Base-by-base conservation (phyloP, 2,888 invertebrate species). In the Cynaeus angustus region DNA sequence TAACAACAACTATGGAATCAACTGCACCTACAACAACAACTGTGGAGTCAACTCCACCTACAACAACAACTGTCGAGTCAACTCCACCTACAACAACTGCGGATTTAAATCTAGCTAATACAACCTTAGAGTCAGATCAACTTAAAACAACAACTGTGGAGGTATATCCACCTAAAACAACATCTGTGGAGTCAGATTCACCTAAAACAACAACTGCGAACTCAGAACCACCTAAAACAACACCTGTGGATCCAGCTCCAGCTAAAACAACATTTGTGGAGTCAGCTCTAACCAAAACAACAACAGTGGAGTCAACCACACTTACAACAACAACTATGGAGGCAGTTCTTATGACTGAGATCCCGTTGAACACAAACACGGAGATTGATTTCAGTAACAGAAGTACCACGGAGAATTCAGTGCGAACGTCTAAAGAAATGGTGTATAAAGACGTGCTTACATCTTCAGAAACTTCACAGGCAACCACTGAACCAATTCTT, bases 391-490 rank as follows among this genome's bases (percentile, higher is more conserved):
- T 8, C 9, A 50, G 30, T 8, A 14, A 4, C 7, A 37, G 13
- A 3, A 53, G 1, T 9, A 53, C 53, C 7, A 53, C 53, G 5
- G 53, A 53, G 10, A 14, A 50, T 50, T 4, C 37, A 5, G 53
- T 53, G 37, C 21, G 53, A 13, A 53, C 53, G 0, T 53, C 53
- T 1, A 53, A 53, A 53, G 37, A 26, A 13, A 53, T 53, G 33
- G 37, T 37, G 1, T 37, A 26, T n/a, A 33, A 26, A 26, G 37
- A 53, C 12, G 16, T 16, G 4, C 14, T 16, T 9, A 46, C 46
- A 2, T 6, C 46, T 12, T 10, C 33, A 33, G 33, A 33, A 33
- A 7, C 21, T 1, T 4, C 21, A 3, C 21, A 4, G 33, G 2
- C 33, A 6, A 43, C 43, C 8, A 41, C 56, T 21, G 56, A 56